Conservation (phyloP, 2,888 invertebrate species). For the Cordilura impudica region DNA sequence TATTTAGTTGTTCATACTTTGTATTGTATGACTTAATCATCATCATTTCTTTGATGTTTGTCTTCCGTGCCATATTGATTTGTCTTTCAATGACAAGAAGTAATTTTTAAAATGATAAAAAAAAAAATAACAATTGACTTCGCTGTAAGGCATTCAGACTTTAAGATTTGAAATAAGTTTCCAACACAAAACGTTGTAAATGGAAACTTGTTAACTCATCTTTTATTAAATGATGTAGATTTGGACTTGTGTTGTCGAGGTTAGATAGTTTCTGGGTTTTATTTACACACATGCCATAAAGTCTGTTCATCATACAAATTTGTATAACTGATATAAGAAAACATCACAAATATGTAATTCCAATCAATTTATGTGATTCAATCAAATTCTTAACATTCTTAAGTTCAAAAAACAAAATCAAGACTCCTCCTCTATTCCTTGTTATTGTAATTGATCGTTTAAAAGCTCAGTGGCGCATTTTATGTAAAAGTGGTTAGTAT, state of each 20-base stretch:
- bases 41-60: neutral
- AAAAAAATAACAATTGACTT: neutral
- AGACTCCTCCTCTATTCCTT: too few relatives aligned
- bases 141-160: neutral
- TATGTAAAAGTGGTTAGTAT: too few relatives aligned
- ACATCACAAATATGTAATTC: too few relatives aligned
- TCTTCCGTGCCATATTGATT: conserved; percentile 14
- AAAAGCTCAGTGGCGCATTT: too few relatives aligned
- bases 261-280: neutral
- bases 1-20: neutral
- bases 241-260: neutral
- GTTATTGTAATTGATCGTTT: too few relatives aligned
- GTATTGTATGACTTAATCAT: neutral
- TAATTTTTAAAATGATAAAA: conserved; percentile 12
- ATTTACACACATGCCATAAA: too few relatives aligned
- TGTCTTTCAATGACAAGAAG: conserved; percentile 11
- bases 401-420: too few relatives aligned
- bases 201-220: neutral
- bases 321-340: too few relatives aligned
- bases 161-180: conserved; percentile 26
- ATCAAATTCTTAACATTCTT: too few relatives aligned
- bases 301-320: too few relatives aligned
- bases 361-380: too few relatives aligned
- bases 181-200: neutral
- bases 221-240: neutral